A percentile compares a stretch with the other conserved stretches of the same genome.
Evolutionary conservation across 2,797 vertebrate genomes (phyloP).

Genomic region (Cyclopterus lumpus): DNA sequence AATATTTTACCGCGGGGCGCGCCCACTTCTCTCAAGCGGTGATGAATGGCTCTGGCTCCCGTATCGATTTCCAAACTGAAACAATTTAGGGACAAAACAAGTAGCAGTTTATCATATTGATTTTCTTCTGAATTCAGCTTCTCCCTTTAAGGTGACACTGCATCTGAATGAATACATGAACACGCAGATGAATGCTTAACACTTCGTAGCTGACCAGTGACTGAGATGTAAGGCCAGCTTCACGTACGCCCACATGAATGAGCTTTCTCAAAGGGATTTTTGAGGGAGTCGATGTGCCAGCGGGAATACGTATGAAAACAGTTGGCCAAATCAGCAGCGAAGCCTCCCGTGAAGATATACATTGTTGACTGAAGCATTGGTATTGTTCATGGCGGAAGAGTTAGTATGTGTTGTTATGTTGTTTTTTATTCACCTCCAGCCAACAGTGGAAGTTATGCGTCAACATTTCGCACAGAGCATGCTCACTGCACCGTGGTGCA

Average conservation of each 20-base stretch:
- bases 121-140: constrained; percentile 84
- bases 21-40: constrained; percentile 78
- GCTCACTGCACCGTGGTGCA: not conserved
- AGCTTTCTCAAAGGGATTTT: constrained; percentile 56
- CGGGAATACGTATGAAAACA: constrained; percentile 48
- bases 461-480: constrained; percentile 17
- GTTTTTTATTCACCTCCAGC: constrained; percentile 38
- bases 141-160: constrained; percentile 83
- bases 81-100: constrained; percentile 90
- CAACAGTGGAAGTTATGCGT: constrained; percentile 20
- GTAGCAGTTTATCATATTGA: constrained; percentile 90
- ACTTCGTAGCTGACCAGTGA: constrained; percentile 65
- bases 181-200: constrained; percentile 65
- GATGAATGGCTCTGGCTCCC: constrained; percentile 83
- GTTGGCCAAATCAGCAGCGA: constrained; percentile 42
- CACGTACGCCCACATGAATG: constrained; percentile 47
- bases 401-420: constrained; percentile 1
- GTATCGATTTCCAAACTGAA: constrained; percentile 90
- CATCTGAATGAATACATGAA: constrained; percentile 74
- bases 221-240: constrained; percentile 61
- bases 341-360: constrained; percentile 31
- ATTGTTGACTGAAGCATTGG: constrained; percentile 45
- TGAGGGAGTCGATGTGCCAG: constrained; percentile 58
- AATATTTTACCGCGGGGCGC: constrained; percentile 78
- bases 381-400: constrained; percentile 27